Conservation (phyloP, 2,888 invertebrate genomes). For the Anticlea derivata region DNA sequence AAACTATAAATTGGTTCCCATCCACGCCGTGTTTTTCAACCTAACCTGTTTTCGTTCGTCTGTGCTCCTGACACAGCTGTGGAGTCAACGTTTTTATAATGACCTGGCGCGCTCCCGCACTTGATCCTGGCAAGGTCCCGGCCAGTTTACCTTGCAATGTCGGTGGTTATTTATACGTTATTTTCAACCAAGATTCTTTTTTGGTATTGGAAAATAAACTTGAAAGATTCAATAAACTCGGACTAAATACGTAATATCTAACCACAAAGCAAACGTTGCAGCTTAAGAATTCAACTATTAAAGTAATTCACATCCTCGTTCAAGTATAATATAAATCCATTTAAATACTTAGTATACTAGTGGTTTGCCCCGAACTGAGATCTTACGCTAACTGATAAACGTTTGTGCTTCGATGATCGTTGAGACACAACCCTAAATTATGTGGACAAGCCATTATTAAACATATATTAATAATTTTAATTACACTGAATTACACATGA, state of each 20-base stretch:
- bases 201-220: too few species aligned
- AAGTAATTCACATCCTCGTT: constrained; percentile 8
- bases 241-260: too few species aligned
- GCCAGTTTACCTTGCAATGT: constrained; percentile 77
- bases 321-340: constrained; percentile 8
- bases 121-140: constrained; percentile 43
- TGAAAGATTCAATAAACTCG: too few species aligned
- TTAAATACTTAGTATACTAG: constrained; percentile 10
- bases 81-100: constrained; percentile 45
- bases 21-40: constrained; percentile 17
- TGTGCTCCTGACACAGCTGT: constrained; percentile 35
- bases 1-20: constrained; percentile 14
- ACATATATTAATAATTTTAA: too few species aligned
- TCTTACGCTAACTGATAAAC: too few species aligned
- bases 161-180: constrained; percentile 47
- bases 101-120: constrained; percentile 47
- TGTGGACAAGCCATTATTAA: too few species aligned
- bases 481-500: too few species aligned
- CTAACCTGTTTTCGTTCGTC: constrained; percentile 20
- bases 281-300: background rate
- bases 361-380: too few species aligned
- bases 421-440: too few species aligned
- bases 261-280: background rate
- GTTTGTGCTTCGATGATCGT: too few species aligned
- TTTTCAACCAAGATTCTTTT: constrained; percentile 3